Evolutionary conservation across 1,140 invertebrate species (phyloP).

Genomic region (Nebria ingens): DNA sequence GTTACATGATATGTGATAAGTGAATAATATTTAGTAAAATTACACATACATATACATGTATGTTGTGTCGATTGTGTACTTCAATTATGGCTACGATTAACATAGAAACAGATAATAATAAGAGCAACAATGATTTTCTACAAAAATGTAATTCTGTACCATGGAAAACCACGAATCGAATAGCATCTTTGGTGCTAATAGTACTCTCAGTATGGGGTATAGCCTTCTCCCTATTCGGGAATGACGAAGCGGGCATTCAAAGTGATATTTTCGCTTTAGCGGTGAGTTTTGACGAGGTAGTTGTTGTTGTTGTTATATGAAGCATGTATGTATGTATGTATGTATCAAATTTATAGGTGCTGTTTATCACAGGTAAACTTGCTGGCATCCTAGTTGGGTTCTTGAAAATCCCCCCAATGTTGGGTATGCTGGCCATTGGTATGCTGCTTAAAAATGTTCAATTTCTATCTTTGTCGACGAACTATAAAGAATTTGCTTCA

Average conservation of each 20-base stretch:
- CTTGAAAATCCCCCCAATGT: constrained; percentile 20
- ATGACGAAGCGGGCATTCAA: constrained; percentile 13
- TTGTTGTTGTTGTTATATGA: not conserved
- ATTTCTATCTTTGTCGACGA: constrained; percentile 17
- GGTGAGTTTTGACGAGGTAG: constrained; percentile 13
- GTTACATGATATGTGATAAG: no score
- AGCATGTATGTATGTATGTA: not conserved
- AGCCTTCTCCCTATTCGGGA: constrained; percentile 19
- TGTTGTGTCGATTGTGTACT: no score
- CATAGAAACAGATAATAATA: no score
- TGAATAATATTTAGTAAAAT: no score
- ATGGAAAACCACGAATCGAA: not conserved
- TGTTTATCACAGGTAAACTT: constrained; percentile 22
- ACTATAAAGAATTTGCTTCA: constrained; percentile 19
- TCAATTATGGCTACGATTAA: no score
- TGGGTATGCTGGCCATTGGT: constrained; percentile 22
- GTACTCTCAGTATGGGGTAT: constrained; percentile 17
- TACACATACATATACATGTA: no score
- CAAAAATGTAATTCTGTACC: no score
- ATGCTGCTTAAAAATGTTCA: constrained; percentile 20
- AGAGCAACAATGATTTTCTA: no score
- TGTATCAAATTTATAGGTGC: constrained; percentile 16
- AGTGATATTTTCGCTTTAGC: constrained; percentile 19
- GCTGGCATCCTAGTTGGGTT: constrained; percentile 16
- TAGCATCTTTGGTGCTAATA: constrained; percentile 13